Evolutionary conservation across 2,888 invertebrate species (phyloP), one percentile per base, ranked within the genome.

Genomic region (Lasioglossum morio): DNA sequence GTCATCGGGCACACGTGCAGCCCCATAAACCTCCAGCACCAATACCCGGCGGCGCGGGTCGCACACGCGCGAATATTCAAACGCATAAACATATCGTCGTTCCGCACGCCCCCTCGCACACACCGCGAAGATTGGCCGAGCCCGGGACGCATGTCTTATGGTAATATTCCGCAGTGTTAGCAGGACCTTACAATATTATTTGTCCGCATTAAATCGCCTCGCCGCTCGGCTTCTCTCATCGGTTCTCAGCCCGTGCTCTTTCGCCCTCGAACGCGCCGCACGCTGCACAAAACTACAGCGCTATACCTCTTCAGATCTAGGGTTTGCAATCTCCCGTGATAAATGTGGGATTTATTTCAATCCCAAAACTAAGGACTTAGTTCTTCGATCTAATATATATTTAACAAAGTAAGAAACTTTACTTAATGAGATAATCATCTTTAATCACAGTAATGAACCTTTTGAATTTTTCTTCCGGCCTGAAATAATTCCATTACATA

Each of bases 111-210:
- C 60, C 76, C 66, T 53, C 77, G 57, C 73, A 46, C 79, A 66
- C 74, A 69, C 79, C 43, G 70, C 78, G 83, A 75, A 87, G 85
- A 82, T 80, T 74, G 74, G 72, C 81, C 60, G 84, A 73, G 40
- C 77, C 82, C 84, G 83, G 84, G 91, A 92, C 89, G 92, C 92
- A 91, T 93, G 92, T 94, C 93, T 94, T 94, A 94, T 93, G 93
- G 92, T 93, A 93, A 94, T 93, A 92, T 91, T 91, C 91, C 89
- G 53, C 84, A 91, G 91, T 93, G 93, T 93, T 92, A 93, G 92
- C 92, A 93, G 90, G 83, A 88, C 90, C 92, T 93, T 93, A 92
- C 92, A 91, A 91, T 92, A 93, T 93, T 93, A 93, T 93, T 93
- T 93, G 92, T 92, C 92, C 90, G 92, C 91, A 91, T 94, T 93